phyloP scores from a whole-genome alignment of 2,113 vertebrate genomes.

The Perca fluviatilis region DNA sequence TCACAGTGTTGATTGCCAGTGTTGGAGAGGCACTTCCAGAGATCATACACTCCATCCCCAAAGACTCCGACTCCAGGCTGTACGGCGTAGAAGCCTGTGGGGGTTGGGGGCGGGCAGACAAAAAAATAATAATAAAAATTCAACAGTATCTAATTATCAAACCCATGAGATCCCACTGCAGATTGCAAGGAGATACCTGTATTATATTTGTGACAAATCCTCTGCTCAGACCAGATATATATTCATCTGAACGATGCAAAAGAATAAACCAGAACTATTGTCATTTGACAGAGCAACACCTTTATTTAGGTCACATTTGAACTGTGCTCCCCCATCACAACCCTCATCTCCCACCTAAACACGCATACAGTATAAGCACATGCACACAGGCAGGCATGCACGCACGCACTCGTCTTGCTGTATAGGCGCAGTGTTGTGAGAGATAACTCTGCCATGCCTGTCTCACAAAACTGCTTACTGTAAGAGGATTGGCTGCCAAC shows the following conservation, averaged over 20 bases:
- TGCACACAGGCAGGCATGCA: constrained; percentile 15
- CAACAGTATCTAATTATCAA: constrained; percentile 73
- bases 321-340: constrained; percentile 56
- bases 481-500: constrained; percentile 86
- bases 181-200: constrained; percentile 23
- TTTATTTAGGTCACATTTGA: constrained; percentile 85
- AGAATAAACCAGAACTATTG: constrained; percentile 22
- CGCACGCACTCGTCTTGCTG: constrained; percentile 25
- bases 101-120: constrained; percentile 61
- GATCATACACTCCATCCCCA: constrained; percentile 97
- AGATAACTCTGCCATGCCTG: constrained; percentile 79
- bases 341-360: constrained; percentile 40
- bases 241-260: constrained; percentile 8
- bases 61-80: constrained; percentile 94
- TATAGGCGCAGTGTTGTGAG: constrained; percentile 52
- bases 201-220: constrained; percentile 42
- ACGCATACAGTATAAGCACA: background rate
- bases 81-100: constrained; percentile 92
- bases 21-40: constrained; percentile 97
- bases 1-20: constrained; percentile 97
- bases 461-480: constrained; percentile 83
- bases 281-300: constrained; percentile 63
- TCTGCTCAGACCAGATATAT: constrained; percentile 23
- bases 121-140: constrained; percentile 36
- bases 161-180: constrained; percentile 58